phyloP scores from a whole-genome alignment of 2,888 invertebrate species.

The Drosophila prolongata region DNA sequence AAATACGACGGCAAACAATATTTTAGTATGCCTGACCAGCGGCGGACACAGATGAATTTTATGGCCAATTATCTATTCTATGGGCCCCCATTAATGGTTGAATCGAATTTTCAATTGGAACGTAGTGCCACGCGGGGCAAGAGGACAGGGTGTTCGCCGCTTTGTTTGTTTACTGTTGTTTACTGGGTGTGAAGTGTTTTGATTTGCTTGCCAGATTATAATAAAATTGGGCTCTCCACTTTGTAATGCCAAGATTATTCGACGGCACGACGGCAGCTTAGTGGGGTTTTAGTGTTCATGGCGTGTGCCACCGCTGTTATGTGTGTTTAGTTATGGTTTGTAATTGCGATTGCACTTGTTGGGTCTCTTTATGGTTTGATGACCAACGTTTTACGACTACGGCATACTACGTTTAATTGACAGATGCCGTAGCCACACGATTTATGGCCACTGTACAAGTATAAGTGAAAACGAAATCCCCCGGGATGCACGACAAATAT shows the following conservation, averaged over 20 bases:
- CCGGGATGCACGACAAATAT: constrained; percentile 5
- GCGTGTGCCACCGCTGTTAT: constrained; percentile 22
- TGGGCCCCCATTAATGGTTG: constrained; percentile 66
- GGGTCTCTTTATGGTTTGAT: constrained; percentile 50
- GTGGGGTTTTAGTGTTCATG: constrained; percentile 27
- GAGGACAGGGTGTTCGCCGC: neutral
- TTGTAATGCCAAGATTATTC: constrained; percentile 60
- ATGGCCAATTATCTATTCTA: constrained; percentile 77
- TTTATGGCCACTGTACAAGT: constrained; percentile 35
- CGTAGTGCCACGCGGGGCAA: neutral
- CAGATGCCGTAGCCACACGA: constrained; percentile 41
- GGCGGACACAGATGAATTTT: constrained; percentile 63
- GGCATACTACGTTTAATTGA: constrained; percentile 71
- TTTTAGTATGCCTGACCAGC: constrained; percentile 72
- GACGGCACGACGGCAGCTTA: constrained; percentile 43
- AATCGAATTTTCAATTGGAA: constrained; percentile 62
- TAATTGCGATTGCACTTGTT: constrained; percentile 61
- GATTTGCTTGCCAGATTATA: constrained; percentile 50
- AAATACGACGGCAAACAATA: constrained; percentile 43
- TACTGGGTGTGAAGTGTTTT: constrained; percentile 49
- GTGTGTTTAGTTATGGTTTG: constrained; percentile 27
- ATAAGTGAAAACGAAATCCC: constrained; percentile 34
- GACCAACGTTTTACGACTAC: constrained; percentile 52
- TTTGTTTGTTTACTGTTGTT: constrained; percentile 44
- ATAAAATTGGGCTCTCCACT: constrained; percentile 46